Evolutionary conservation across 53 echinoderm and acorn worm genomes (phyloP).

Genomic region (Stichopus horrens): DNA sequence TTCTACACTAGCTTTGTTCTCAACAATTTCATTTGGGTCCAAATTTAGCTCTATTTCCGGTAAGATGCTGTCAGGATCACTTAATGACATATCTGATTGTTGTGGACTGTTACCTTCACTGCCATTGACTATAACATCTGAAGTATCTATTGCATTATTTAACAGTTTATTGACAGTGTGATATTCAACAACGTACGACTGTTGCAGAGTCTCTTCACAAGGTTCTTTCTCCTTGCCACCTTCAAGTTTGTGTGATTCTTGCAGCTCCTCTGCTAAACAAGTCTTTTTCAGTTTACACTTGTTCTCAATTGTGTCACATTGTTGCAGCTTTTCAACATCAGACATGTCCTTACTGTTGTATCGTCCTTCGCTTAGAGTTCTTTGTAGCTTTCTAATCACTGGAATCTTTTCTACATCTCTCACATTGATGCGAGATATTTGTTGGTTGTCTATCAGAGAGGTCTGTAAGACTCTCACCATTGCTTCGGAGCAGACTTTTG

Average conservation of each 20-base stretch:
- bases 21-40: neutral
- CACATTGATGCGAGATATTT: no score
- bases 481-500: no score
- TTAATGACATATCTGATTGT: conserved; percentile 21
- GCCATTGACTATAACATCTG: neutral
- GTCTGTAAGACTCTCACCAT: no score
- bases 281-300: no score
- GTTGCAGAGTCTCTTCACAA: neutral
- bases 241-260: neutral
- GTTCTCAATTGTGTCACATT: no score
- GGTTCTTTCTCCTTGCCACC: neutral
- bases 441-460: no score
- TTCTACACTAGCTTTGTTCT: neutral
- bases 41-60: conserved; percentile 22
- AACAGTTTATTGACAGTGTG: no score
- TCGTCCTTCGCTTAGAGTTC: no score
- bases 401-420: no score
- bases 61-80: neutral
- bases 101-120: neutral
- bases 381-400: no score
- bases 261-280: neutral
- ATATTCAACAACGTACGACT: neutral
- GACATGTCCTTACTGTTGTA: no score
- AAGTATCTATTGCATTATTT: neutral
- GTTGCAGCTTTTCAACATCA: no score